Evolutionary conservation across 2,797 vertebrate species (phyloP).

Genomic region (Hephaestus fuliginosus): DNA sequence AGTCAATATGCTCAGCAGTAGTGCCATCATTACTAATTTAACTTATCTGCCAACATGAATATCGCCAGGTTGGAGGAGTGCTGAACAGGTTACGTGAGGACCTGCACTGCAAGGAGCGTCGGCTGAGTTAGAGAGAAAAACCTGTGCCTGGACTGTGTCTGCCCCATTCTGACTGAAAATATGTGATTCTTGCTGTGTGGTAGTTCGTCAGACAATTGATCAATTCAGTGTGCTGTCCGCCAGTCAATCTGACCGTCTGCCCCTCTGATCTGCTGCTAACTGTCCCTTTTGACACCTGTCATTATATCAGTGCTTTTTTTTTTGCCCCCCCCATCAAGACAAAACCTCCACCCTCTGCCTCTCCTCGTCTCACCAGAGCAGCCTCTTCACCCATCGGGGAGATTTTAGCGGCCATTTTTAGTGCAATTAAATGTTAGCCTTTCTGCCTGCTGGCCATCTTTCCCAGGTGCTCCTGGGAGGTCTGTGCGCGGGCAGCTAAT

Average conservation of each 20-base stretch:
- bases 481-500: constrained; percentile 73
- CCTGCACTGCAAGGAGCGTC: constrained; percentile 21
- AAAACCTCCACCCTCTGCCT: constrained; percentile 20
- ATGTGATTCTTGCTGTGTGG: constrained; percentile 4
- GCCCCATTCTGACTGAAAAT: constrained; percentile 31
- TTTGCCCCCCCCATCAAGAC: constrained; percentile 28
- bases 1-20: constrained; percentile 65
- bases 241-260: constrained; percentile 39
- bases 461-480: constrained; percentile 75
- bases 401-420: constrained; percentile 75
- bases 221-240: constrained; percentile 19
- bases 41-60: constrained; percentile 68
- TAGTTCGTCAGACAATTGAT: constrained; percentile 43
- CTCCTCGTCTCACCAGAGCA: constrained; percentile 54
- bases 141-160: constrained; percentile 3
- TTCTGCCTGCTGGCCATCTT: constrained; percentile 71
- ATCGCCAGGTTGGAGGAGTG: constrained; percentile 56
- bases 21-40: constrained; percentile 77
- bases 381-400: constrained; percentile 59
- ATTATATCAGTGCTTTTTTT: constrained; percentile 30
- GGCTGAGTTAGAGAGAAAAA: constrained; percentile 7
- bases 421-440: constrained; percentile 80
- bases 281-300: constrained; percentile 53
- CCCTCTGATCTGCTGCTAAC: constrained; percentile 29
- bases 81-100: constrained; percentile 59